Evolutionary conservation across 2,888 invertebrate genomes (phyloP).

Genomic region (Aleiodes alternator): DNA sequence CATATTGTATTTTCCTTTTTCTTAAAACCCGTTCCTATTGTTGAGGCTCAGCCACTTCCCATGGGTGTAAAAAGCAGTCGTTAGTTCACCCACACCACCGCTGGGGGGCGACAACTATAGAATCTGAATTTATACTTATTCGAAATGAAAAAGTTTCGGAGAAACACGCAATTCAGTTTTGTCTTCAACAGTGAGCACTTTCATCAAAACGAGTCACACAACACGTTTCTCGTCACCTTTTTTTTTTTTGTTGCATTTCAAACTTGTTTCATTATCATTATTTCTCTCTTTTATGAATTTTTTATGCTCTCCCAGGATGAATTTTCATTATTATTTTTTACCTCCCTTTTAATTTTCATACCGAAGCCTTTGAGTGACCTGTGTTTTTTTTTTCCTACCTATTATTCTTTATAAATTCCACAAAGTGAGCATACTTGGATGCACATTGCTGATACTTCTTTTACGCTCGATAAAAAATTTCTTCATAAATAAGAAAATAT

Average conservation of each 20-base stretch:
- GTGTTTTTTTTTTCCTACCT: conserved; percentile 22
- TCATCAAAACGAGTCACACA: conserved; percentile 53
- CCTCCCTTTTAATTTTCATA: conserved; percentile 6
- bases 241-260: conserved; percentile 26
- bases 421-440: conserved; percentile 41
- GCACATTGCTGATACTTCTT: conserved; percentile 22
- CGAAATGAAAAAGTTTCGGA: conserved; percentile 68
- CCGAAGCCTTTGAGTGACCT: conserved; percentile 25
- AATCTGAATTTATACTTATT: conserved; percentile 70
- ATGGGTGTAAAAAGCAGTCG: conserved; percentile 50
- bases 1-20: conserved; percentile 38
- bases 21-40: neutral
- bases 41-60: conserved; percentile 45
- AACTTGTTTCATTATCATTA: conserved; percentile 6
- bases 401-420: conserved; percentile 4
- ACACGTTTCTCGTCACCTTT: conserved; percentile 13
- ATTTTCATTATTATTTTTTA: conserved; percentile 13
- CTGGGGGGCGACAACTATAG: conserved; percentile 47
- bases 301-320: neutral
- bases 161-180: conserved; percentile 68
- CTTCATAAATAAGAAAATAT: neutral
- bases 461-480: conserved; percentile 18
- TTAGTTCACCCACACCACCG: conserved; percentile 42
- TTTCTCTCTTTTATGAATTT: conserved; percentile 2
- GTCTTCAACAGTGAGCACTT: conserved; percentile 46